Base-by-base conservation (phyloP, 1,140 invertebrate genomes). In the Epicauta chinensis region DNA sequence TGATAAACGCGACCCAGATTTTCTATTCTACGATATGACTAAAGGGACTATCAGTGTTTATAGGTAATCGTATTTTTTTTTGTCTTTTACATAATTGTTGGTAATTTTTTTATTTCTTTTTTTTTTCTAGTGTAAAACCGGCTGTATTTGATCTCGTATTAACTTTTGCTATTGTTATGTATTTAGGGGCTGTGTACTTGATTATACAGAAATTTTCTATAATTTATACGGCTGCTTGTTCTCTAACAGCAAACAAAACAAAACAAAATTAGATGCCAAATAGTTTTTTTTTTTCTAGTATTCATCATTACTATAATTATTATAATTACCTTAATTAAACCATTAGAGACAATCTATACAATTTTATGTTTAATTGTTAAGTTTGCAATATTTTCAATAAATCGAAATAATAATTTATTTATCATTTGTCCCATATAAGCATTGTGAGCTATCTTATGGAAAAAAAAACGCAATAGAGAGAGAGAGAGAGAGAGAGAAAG, bases 101-200 rank as follows among this genome's bases (percentile, higher is more conserved):
- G 55, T 43, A 37, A 38, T 30, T 37, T 40, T 10, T 14, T 30
- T 50, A 52, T 50, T 42, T 42, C 13, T 30, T 40, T 48, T 63
- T 58, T 41, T 45, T 62, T 81, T 82, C 54, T 74, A 92, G 90
- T 73, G 94, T 98, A 3, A 98, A 98, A 68, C 95, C 95, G 57
- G 94, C 95, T 16, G 83, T 97, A 37, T 98, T 98, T 76, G 95
- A 98, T 79, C 81, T 98, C 32, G 87, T 98, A 57, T 77, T 98
- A 2, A 95, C 93, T 6, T 66, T 91, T 50, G 81, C 82, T 23
- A 97, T 98, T 65, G 75, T 83, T 31, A 72, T 81, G 6, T 98
- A 98, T 70, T 76, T 98, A 38, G 78, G 77, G 29, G 55, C 83
- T 5, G 77, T 97, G 9, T 98, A 96, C 71, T 77, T 93, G 37